Conservation (phyloP, 2,797 vertebrate species). For the Phalloptychus januarius region DNA sequence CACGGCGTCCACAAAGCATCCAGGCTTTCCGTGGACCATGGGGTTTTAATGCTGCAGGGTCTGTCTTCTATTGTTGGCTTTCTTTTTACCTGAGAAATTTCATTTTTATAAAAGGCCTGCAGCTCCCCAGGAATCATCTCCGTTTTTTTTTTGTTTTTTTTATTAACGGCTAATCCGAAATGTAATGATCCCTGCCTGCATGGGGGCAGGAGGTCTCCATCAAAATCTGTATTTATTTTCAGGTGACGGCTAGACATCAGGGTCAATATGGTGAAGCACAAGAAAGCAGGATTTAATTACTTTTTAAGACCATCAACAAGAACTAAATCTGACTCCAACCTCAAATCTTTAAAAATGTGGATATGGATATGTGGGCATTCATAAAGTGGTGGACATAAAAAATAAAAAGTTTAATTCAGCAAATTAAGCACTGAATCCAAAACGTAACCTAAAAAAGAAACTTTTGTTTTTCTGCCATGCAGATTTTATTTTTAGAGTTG, state of each 20-base stretch:
- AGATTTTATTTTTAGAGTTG: too few species aligned
- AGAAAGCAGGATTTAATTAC: constrained; percentile 36
- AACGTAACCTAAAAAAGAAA: too few species aligned
- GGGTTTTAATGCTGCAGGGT: constrained; percentile 36
- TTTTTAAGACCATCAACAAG: constrained; percentile 2
- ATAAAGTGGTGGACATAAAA: too few species aligned
- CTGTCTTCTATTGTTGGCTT: constrained; percentile 56
- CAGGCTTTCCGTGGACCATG: constrained; percentile 33
- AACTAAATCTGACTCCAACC: too few species aligned
- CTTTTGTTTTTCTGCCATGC: too few species aligned
- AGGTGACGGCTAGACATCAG: constrained; percentile 37
- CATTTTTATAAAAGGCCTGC: constrained; percentile 60
- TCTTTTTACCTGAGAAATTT: constrained; percentile 56
- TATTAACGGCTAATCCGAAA: constrained; percentile 59
- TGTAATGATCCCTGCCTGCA: constrained; percentile 56
- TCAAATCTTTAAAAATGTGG: constrained; percentile 16
- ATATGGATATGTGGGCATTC: too few species aligned
- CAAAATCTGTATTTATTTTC: constrained; percentile 46
- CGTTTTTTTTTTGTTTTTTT: background rate
- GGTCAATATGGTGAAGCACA: constrained; percentile 26
- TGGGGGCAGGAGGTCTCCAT: constrained; percentile 43
- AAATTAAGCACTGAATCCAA: too few species aligned
- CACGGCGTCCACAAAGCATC: constrained; percentile 48
- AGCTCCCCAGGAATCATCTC: constrained; percentile 65
- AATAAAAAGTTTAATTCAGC: too few species aligned